A percentile compares a stretch with the other conserved stretches of the same genome.
Evolutionary conservation across 2,113 vertebrate species (phyloP).

Genomic region (Antechinus flavipes): DNA sequence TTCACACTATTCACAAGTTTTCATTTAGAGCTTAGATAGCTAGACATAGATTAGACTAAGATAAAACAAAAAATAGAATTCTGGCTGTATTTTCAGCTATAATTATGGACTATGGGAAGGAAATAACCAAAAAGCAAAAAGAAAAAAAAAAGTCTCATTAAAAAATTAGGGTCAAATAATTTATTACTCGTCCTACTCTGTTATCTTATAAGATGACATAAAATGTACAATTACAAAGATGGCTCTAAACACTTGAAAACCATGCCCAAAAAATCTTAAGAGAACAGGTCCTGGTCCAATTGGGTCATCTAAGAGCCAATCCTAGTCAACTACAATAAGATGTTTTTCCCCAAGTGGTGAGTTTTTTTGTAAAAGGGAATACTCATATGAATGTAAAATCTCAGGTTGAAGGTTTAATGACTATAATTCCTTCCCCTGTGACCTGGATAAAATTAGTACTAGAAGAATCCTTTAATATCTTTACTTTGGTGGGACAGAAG

Average conservation of each 20-base stretch:
- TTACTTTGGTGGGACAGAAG: background rate
- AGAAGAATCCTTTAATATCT: background rate
- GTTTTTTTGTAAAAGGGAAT: background rate
- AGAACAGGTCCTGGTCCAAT: background rate
- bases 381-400: background rate
- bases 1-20: background rate
- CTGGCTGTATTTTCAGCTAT: no score
- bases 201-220: background rate
- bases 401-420: background rate
- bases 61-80: no score
- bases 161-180: background rate
- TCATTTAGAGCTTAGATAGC: background rate
- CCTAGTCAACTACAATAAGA: background rate
- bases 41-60: no score
- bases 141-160: background rate
- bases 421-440: background rate
- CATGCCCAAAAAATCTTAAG: background rate
- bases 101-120: no score
- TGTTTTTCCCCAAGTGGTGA: background rate
- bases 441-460: background rate
- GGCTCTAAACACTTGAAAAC: background rate
- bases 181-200: background rate
- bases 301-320: background rate
- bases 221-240: background rate
- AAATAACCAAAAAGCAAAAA: no score